Base-by-base conservation (phyloP, 35 echinoderm and acorn worm genomes). In the Stichopus chloronotus region DNA sequence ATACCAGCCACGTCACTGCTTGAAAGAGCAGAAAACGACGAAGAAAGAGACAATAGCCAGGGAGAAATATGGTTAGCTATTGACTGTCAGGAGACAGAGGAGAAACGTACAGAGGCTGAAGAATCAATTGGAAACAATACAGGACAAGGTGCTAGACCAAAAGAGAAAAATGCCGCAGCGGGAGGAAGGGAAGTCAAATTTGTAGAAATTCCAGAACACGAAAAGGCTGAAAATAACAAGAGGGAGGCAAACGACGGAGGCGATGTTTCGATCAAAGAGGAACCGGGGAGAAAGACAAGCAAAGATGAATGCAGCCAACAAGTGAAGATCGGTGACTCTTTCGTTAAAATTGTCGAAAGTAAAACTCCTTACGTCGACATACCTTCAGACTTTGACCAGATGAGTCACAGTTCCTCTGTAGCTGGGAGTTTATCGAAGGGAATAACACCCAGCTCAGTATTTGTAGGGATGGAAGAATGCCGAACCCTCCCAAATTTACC, bases 401-500 rank as follows among this genome's bases (percentile, higher is more conserved):
- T 92, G 23, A 83, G 91, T 69, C 90, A 55, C 6, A 81, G 59
- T 19, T 91, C 87, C 21, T 72, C 83, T 4, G 55, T 60, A 65
- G 90, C 16, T 5, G 78, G 90, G 5, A 91, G 90, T 91, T 58
- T 91, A 87, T 55, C 82, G 0, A 93, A 93, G 72, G 92, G 84
- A 53, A 63, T 93, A 14, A 56, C 74, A 24, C 92, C 92, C 56
- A 76, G 72, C 60, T 63, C 92, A 10, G 84, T 87, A n/a, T 86
- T 92, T 52, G 63, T 98, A n/a, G 95, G 95, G 78, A 95, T 94
- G 79, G 93, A 90, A 5, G 93, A 98, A 20, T 92, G 90, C 19
- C 91, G 95, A 72, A 90, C 94, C 9, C 94, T 98, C 79, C 93
- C 96, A 8, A 93, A 98, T 92, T 83, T 98, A 58, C 96, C 96